These are phyloP conservation scores for Trichogramma pretiosum DNA, from an alignment of 1,140 invertebrate species.

Conservation along the genomic window DNA sequence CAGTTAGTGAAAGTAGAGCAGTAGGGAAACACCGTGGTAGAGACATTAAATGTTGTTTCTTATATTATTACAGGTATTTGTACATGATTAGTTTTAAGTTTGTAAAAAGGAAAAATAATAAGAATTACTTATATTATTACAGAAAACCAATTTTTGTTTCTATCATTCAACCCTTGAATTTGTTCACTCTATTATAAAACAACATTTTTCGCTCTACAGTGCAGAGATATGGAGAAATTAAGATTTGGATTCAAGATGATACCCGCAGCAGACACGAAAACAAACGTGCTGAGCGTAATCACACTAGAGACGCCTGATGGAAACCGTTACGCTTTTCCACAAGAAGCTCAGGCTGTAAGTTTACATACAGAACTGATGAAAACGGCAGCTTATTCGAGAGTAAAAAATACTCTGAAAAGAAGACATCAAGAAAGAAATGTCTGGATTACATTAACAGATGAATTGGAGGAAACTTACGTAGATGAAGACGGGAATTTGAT, in stretches of 20 bases:
- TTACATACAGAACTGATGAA: background rate
- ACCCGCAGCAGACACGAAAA: background rate
- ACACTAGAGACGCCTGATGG: background rate
- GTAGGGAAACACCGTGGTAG: too few species aligned
- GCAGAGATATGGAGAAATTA: background rate
- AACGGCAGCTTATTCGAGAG: slow-evolving; percentile 1
- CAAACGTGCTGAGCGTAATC: background rate
- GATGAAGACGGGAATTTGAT: slow-evolving; percentile 7
- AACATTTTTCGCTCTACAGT: background rate
- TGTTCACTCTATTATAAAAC: too few species aligned
- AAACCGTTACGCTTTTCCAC: background rate
- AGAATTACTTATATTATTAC: too few species aligned
- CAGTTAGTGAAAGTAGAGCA: too few species aligned
- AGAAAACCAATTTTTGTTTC: too few species aligned
- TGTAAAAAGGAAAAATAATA: too few species aligned
- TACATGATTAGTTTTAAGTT: too few species aligned
- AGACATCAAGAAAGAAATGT: slow-evolving; percentile 5
- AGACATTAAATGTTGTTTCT: too few species aligned
- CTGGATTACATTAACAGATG: slow-evolving; percentile 7
- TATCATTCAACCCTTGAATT: too few species aligned
- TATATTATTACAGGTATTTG: too few species aligned
- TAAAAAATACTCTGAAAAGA: slow-evolving; percentile 3
- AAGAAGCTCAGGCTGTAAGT: background rate
- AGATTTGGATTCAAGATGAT: background rate
- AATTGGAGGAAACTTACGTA: slow-evolving; percentile 6